Evolutionary conservation across 1,140 invertebrate genomes (phyloP).

Genomic region (Telenomus remus): DNA sequence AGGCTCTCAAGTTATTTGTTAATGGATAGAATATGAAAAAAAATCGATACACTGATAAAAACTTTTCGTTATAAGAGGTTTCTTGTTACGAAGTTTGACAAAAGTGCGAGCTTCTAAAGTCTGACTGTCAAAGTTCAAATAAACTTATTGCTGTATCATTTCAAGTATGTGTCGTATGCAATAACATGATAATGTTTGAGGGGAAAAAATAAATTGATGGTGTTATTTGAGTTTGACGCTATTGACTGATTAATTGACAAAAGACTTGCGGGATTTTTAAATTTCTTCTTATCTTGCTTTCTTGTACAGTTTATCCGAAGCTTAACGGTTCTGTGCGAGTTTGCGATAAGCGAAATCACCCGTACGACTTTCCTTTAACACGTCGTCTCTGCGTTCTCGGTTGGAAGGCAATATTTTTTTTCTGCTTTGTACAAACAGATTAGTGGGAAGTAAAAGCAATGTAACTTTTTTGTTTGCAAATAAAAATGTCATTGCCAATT

Average conservation of each 20-base stretch:
- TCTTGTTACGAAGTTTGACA: too few relatives aligned
- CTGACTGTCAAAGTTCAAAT: too few relatives aligned
- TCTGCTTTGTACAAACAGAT: slow-evolving; percentile 10
- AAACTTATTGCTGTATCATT: too few relatives aligned
- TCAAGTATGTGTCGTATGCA: background rate
- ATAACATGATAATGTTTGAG: too few relatives aligned
- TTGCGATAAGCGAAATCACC: slow-evolving; percentile 33
- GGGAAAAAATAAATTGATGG: too few relatives aligned
- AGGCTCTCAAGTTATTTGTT: too few relatives aligned
- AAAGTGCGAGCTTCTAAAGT: too few relatives aligned
- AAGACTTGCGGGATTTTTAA: slow-evolving; percentile 2
- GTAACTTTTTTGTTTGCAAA: background rate
- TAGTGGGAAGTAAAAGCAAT: slow-evolving; percentile 19
- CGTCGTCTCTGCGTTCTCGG: slow-evolving; percentile 9
- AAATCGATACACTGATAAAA: too few relatives aligned
- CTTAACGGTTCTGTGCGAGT: slow-evolving; percentile 28
- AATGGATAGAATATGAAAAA: too few relatives aligned
- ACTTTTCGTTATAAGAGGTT: too few relatives aligned
- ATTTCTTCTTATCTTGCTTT: slow-evolving; percentile 26
- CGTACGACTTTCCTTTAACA: slow-evolving; percentile 30
- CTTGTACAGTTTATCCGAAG: slow-evolving; percentile 29
- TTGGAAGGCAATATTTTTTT: slow-evolving; percentile 20
- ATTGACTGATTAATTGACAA: slow-evolving; percentile 21
- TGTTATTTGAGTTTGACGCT: background rate
- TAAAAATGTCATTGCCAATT: too few relatives aligned